Percentiles rank a stretch among this genome's conserved stretches.
Conservation (phyloP, 1,140 invertebrate genomes). For the Palaemon carinicauda region DNA sequence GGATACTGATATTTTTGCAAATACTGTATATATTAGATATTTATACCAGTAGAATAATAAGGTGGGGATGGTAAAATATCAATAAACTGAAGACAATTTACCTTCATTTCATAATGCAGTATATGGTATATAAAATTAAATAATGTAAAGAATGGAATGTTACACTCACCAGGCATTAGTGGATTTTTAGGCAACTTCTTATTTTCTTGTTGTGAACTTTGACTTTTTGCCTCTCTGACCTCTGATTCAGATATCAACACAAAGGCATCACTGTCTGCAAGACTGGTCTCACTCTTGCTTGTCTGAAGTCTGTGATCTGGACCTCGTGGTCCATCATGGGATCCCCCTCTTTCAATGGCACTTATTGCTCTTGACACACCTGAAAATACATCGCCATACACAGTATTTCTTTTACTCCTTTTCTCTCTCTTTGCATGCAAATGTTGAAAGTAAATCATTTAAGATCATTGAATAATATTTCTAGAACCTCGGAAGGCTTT, state of each 20-base stretch:
- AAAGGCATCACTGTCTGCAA: constrained; percentile 82
- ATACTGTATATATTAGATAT: no score
- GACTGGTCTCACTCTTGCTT: constrained; percentile 89
- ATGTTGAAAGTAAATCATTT: no score
- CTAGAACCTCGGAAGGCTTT: no score
- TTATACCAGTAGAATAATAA: no score
- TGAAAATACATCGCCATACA: neutral
- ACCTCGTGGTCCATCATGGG: neutral
- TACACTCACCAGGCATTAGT: constrained; percentile 49
- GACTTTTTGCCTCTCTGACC: constrained; percentile 60
- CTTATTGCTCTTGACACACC: constrained; percentile 54
- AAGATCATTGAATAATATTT: no score
- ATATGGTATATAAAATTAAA: neutral
- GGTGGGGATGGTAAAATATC: no score
- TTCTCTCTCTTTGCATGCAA: no score
- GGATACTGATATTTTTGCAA: no score
- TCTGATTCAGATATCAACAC: constrained; percentile 78
- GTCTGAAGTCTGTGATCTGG: constrained; percentile 61
- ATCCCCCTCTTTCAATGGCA: constrained; percentile 51
- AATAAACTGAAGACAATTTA: no score
- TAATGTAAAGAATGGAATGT: neutral
- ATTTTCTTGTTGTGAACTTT: constrained; percentile 35
- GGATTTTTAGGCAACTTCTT: constrained; percentile 40
- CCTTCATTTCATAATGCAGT: no score
- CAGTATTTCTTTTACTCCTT: no score